These are phyloP conservation scores for Festucalex cinctus DNA, from an alignment of 2,113 vertebrate genomes.

Conservation along the genomic window DNA sequence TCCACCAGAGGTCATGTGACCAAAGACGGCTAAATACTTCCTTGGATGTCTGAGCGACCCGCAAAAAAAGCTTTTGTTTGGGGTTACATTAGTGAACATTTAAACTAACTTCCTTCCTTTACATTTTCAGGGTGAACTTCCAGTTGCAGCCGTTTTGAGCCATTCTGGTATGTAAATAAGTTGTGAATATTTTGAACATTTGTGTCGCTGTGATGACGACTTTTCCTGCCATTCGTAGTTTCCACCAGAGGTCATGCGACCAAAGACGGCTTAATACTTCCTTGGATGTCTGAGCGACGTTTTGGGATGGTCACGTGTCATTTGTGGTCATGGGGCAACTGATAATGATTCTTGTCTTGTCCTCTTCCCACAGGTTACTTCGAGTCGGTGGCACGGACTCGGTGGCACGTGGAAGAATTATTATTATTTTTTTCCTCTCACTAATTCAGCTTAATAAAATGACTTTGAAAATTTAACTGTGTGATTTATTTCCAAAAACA, in stretches of 20 bases:
- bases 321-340: neutral
- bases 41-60: constrained; percentile 51
- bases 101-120: neutral
- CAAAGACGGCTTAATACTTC: constrained; percentile 53
- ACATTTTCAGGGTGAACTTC: neutral
- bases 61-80: too few species aligned
- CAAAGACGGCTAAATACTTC: constrained; percentile 39
- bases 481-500: neutral
- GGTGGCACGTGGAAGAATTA: neutral
- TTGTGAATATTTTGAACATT: neutral
- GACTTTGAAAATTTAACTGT: neutral
- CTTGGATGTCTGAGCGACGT: constrained; percentile 64
- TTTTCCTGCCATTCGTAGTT: constrained; percentile 56
- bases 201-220: constrained; percentile 37
- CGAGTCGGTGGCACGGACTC: too few species aligned
- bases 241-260: constrained; percentile 45
- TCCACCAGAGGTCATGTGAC: constrained; percentile 47
- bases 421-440: neutral
- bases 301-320: neutral
- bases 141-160: neutral
- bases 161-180: too few species aligned
- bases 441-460: neutral
- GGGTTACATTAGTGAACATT: too few species aligned
- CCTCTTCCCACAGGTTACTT: neutral
- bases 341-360: neutral